Base-by-base conservation (phyloP, 2,888 invertebrate genomes). In the Nysson spinosus region DNA sequence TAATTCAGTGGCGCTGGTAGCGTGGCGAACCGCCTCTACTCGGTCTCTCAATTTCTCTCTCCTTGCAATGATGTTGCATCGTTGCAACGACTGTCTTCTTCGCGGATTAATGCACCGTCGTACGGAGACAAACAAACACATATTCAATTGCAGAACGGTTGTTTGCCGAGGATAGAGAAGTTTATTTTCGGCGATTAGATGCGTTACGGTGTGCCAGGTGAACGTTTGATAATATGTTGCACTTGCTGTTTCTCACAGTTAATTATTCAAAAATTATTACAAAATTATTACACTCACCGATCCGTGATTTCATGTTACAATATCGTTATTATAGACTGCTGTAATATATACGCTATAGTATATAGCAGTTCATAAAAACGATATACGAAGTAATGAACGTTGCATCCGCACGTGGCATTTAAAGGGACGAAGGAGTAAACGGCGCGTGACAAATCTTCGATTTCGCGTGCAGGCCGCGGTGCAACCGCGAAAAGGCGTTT, bases 1-100 rank as follows among this genome's bases (percentile, higher is more conserved):
- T 84, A 83, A 84, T 83, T 84, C 80, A 79, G 79, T 77, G 75
- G 77, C 76, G 77, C 77, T 74, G 70, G 72, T 72, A 72, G 74
- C 78, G 77, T 79, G 72, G 79, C 77, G 69, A 81, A 75, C 75
- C 60, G 66, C 56, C 46, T 42, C 37, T 44, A 34, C 32, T 60
- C 54, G 54, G 44, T 42, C 39, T 56, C 32, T 34, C 30, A 17
- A 28, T 26, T 34, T 49, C 55, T 20, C 28, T 49, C 32, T 4
- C 19, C 16, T 42, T 37, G 30, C 5, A 20, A 3, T 26, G n/a
- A 34, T 34, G 26, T 28, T 37, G n/a, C 60, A 44, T 30, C 56
- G 30, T 46, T 39, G 56, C 44, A 39, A 63, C 63, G 62, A 55
- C 43, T 26, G 28, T 47, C 58, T 43, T 52, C 55, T 72, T 65